These are phyloP conservation scores for Drosophila tani DNA, from an alignment of 1,140 invertebrate genomes.

Conservation along the genomic window DNA sequence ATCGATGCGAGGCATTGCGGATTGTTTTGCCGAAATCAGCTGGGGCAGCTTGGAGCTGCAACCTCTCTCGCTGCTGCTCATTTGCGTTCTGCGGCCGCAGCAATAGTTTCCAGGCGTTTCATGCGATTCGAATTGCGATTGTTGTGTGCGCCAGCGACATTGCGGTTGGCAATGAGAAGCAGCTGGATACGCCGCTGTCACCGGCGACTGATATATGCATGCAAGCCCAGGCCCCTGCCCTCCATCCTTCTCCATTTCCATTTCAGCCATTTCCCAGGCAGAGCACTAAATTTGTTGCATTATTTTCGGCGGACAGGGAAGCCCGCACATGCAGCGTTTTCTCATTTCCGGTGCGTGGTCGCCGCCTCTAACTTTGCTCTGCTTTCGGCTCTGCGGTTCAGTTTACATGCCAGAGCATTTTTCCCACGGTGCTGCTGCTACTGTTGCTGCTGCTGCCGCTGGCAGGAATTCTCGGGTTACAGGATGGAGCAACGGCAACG, in stretches of 20 bases:
- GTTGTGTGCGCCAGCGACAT: conserved; percentile 46
- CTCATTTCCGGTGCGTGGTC: conserved; percentile 69
- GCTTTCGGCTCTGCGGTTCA: conserved; percentile 61
- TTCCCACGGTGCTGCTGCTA: conserved; percentile 23
- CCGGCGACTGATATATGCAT: conserved; percentile 39
- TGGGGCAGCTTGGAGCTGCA: conserved; percentile 6
- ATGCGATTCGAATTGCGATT: conserved; percentile 62
- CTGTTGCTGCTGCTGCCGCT: background rate
- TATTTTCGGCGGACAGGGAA: conserved; percentile 51
- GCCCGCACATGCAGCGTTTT: conserved; percentile 54
- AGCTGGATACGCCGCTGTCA: conserved; percentile 32
- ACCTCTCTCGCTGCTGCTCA: conserved; percentile 1
- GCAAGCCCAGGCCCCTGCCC: background rate
- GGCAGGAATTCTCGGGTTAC: conserved; percentile 4
- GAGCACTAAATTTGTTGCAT: conserved; percentile 65
- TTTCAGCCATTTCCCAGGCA: conserved; percentile 8
- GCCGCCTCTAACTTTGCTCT: conserved; percentile 20
- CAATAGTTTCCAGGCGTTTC: conserved; percentile 7
- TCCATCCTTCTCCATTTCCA: conserved; percentile 18
- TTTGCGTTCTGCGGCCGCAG: conserved; percentile 21
- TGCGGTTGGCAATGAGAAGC: conserved; percentile 44
- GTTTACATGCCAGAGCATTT: conserved; percentile 66
- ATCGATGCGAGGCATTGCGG: conserved; percentile 36
- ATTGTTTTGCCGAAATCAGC: conserved; percentile 44
- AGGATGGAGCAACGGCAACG: background rate